Evolutionary conservation across 2,888 invertebrate species (phyloP).

Genomic region (Stenotaenia linearis): DNA sequence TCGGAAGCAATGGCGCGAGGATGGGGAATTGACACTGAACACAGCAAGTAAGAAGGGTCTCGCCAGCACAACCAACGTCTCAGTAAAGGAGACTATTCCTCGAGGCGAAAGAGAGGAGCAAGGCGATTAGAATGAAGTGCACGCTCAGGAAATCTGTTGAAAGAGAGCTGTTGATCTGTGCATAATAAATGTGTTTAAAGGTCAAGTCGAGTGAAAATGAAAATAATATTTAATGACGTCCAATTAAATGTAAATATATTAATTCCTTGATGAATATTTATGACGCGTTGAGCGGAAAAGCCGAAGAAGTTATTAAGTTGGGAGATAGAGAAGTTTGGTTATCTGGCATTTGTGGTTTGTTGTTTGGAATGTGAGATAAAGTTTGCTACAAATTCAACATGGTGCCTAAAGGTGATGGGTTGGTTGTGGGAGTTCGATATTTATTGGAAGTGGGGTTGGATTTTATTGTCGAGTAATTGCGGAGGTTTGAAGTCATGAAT

Average conservation of each 20-base stretch:
- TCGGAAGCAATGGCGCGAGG: not conserved
- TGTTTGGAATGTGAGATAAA: no score
- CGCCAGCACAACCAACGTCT: not conserved
- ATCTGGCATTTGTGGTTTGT: no score
- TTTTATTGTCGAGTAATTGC: no score
- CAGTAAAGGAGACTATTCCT: not conserved
- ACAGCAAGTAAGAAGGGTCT: not conserved
- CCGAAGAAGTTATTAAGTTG: no score
- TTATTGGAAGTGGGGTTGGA: no score
- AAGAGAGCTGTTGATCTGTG: constrained; percentile 5
- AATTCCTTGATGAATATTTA: not conserved
- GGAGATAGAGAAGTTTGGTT: no score
- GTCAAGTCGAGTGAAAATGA: not conserved
- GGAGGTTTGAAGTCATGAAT: no score
- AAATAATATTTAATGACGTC: not conserved
- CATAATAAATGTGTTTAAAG: constrained; percentile 11
- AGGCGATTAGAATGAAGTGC: constrained; percentile 3
- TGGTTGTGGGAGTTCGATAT: no score
- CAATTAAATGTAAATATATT: not conserved
- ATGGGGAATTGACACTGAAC: constrained; percentile 15
- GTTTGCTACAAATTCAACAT: no score
- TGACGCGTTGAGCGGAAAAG: no score
- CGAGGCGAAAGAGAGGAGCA: not conserved
- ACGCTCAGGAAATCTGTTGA: constrained; percentile 15
- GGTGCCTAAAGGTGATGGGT: no score